Evolutionary conservation across 1,140 invertebrate genomes (phyloP), one percentile per base, ranked within the genome.

Genomic region (Cepaea nemoralis): DNA sequence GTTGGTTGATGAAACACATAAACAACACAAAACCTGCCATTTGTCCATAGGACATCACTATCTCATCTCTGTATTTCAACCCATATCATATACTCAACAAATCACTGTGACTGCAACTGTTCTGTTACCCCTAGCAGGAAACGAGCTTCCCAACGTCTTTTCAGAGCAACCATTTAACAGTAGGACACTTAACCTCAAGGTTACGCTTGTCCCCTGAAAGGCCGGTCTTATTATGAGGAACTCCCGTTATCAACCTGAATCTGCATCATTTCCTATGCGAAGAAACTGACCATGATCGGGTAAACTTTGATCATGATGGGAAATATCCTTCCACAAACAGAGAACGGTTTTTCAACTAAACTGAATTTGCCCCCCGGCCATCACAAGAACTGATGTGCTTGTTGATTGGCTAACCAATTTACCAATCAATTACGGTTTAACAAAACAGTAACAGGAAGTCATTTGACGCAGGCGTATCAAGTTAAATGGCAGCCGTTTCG

Each of bases 381-480:
- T 45, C 14, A 39, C 33, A 76, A 71, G 19, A 81, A 27, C 35
- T 45, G 63, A n/a, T n/a, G n/a, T n/a, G n/a, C n/a, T n/a, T 77
- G 75, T 74, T 81, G n/a, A 75, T 83, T 83, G 82, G 82, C 67
- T 80, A 67, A 39, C 33, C 48, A 45, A 73, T 55, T 19, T 22
- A 55, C 78, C 82, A 80, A 81, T 81, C 48, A 50, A 55, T 27
- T 39, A 19, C 12, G 10, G 39, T 67, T 24, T 81, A 5, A 83
- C 48, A 81, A 66, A 71, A n/a, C 33, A 5, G 19, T 39, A 55
- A n/a, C 33, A 55, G 82, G 82, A 83, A 80, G 82, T 83, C 50
- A 67, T 75, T 35, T 83, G 82, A 83, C 77, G 77, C 59, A 80
- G 78, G 63, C 82, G 76, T 77, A 40, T n/a, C n/a, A n/a, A n/a